These are phyloP conservation scores for Polypedilum pembai DNA, from an alignment of 1,140 invertebrate species.

Conservation along the genomic window DNA sequence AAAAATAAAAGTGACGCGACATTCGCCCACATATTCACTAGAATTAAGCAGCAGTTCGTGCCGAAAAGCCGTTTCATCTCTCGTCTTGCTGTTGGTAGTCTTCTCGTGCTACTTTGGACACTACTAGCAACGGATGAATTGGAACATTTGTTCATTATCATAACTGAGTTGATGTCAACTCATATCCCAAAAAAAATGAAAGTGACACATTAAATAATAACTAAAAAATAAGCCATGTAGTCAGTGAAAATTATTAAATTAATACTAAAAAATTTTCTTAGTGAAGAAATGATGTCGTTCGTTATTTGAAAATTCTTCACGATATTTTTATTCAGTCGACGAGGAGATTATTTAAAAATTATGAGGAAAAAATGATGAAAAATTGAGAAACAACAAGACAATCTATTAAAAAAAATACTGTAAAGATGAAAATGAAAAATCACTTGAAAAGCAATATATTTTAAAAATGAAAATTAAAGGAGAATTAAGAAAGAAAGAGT, in stretches of 20 bases:
- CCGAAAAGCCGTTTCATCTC: background rate
- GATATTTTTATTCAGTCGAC: no score
- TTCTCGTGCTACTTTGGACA: background rate
- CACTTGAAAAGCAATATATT: constrained; percentile 18
- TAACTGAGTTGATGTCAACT: no score
- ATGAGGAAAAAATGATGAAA: no score
- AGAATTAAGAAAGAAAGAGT: background rate
- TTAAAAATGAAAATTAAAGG: background rate
- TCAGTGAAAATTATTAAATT: background rate
- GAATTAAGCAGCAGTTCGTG: constrained; percentile 9
- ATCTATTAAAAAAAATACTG: no score
- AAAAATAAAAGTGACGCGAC: background rate
- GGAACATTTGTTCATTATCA: no score
- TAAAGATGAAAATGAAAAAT: background rate
- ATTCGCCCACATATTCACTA: background rate
- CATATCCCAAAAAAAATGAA: no score
- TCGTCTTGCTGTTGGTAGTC: background rate
- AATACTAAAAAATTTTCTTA: background rate
- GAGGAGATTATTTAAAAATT: no score
- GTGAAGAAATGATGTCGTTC: constrained; percentile 2
- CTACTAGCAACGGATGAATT: no score
- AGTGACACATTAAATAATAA: background rate
- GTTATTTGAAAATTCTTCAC: background rate
- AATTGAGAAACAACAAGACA: no score
- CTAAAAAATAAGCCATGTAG: background rate